Evolutionary conservation across 2,888 invertebrate genomes (phyloP).

Genomic region (Synanthedon formicaeformis): DNA sequence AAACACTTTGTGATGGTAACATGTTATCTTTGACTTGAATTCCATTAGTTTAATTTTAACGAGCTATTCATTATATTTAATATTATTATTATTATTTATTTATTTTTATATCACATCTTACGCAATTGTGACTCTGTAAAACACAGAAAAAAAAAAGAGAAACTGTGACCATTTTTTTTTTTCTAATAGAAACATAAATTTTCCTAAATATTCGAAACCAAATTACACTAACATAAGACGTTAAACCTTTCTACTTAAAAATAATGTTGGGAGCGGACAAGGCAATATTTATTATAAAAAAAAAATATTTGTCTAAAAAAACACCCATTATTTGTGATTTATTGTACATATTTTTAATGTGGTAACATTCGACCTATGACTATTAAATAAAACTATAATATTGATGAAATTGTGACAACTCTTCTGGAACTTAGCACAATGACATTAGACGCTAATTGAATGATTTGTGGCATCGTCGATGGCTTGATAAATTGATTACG

Average conservation of each 20-base stretch:
- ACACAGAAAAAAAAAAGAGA: background rate
- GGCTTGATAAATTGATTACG: constrained; percentile 19
- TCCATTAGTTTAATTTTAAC: background rate
- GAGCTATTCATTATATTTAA: too few species aligned
- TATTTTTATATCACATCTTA: background rate
- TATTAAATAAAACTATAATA: constrained; percentile 21
- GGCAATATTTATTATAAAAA: background rate
- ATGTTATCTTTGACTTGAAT: constrained; percentile 25
- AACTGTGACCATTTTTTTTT: background rate
- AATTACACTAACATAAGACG: constrained; percentile 6
- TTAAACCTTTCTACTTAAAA: constrained; percentile 40
- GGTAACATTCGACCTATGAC: constrained; percentile 52
- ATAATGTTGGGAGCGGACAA: constrained; percentile 28
- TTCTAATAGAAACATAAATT: background rate
- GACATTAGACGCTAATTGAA: constrained; percentile 2
- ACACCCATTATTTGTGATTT: constrained; percentile 13
- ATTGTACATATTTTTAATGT: constrained; percentile 51
- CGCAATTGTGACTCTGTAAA: background rate
- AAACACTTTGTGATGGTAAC: constrained; percentile 59
- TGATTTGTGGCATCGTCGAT: constrained; percentile 34
- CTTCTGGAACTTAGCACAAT: background rate
- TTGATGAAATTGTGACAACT: constrained; percentile 18
- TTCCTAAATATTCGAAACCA: background rate
- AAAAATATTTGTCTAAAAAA: background rate
- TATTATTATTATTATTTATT: background rate